These are phyloP conservation scores for Xanthorhoe spadicearia DNA, from an alignment of 2,888 invertebrate genomes.

Conservation along the genomic window DNA sequence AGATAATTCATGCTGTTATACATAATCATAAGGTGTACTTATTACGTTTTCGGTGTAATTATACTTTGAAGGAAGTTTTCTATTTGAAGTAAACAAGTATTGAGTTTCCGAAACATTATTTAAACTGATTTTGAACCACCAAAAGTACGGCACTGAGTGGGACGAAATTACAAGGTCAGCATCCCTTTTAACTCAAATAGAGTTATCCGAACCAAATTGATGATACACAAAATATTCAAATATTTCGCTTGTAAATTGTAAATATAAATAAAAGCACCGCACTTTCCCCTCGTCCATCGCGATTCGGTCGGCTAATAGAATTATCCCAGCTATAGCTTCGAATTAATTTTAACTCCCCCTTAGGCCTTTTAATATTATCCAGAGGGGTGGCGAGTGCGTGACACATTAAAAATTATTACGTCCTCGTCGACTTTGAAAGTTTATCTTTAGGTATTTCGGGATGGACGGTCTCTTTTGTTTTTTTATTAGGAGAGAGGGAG, in stretches of 20 bases:
- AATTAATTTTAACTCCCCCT: constrained; percentile 68
- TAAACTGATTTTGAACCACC: constrained; percentile 2
- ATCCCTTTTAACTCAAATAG: constrained; percentile 32
- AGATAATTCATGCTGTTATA: constrained; percentile 4
- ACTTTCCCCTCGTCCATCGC: constrained; percentile 40
- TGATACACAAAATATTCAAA: constrained; percentile 26
- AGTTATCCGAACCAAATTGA: constrained; percentile 37
- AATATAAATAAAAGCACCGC: constrained; percentile 57
- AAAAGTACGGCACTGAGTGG: constrained; percentile 7
- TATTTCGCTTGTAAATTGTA: constrained; percentile 44
- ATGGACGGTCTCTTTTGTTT: constrained; percentile 25
- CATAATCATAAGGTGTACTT: not conserved
- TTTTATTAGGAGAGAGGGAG: constrained; percentile 18
- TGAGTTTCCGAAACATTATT: not conserved
- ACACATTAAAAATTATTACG: constrained; percentile 57
- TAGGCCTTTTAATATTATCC: constrained; percentile 64
- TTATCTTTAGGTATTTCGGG: constrained; percentile 36
- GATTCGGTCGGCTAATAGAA: constrained; percentile 66
- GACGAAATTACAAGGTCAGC: constrained; percentile 7
- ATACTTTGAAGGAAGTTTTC: not conserved
- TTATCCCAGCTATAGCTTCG: constrained; percentile 68
- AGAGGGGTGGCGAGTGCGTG: constrained; percentile 53
- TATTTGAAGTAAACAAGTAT: not conserved
- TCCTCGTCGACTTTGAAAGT: constrained; percentile 44
- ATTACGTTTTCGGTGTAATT: not conserved